phyloP scores from a whole-genome alignment of 2,888 invertebrate species.

The Trichogramma evanescens region DNA sequence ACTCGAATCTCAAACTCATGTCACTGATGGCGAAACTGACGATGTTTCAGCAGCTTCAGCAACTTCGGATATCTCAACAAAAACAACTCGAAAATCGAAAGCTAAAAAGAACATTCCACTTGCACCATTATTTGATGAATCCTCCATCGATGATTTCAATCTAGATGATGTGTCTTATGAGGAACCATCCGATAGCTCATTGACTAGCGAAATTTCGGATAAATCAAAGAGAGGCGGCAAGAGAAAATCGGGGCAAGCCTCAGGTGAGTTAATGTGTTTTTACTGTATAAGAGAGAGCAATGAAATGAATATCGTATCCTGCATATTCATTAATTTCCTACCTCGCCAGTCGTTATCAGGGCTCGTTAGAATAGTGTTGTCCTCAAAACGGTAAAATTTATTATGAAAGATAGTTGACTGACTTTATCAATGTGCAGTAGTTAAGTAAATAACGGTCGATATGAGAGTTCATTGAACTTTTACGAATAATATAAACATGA shows the following conservation, averaged over 20 bases:
- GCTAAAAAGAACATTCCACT: slow-evolving; percentile 23
- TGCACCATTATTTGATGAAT: slow-evolving; percentile 36
- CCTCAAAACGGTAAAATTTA: no score
- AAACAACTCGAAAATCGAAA: slow-evolving; percentile 1
- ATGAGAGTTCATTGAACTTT: no score
- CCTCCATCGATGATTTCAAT: slow-evolving; percentile 42
- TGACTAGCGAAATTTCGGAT: slow-evolving; percentile 16
- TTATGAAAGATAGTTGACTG: no score
- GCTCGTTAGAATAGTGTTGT: no score
- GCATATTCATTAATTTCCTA: no score
- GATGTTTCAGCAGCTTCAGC: no score
- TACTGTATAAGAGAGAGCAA: no score
- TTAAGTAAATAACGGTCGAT: no score
- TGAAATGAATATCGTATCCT: no score
- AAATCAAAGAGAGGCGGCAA: slow-evolving; percentile 13
- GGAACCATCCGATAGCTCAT: slow-evolving; percentile 36
- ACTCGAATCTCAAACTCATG: slow-evolving; percentile 1
- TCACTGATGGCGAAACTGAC: neutral
- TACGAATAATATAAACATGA: slow-evolving; percentile 10
- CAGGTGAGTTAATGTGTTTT: no score
- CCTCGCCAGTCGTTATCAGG: no score
- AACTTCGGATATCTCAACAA: neutral
- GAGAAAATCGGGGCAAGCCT: neutral
- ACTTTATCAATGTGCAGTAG: no score
- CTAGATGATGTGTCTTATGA: slow-evolving; percentile 38